Conservation (phyloP, 2,888 invertebrate genomes). For the Drosophila infuscata region DNA sequence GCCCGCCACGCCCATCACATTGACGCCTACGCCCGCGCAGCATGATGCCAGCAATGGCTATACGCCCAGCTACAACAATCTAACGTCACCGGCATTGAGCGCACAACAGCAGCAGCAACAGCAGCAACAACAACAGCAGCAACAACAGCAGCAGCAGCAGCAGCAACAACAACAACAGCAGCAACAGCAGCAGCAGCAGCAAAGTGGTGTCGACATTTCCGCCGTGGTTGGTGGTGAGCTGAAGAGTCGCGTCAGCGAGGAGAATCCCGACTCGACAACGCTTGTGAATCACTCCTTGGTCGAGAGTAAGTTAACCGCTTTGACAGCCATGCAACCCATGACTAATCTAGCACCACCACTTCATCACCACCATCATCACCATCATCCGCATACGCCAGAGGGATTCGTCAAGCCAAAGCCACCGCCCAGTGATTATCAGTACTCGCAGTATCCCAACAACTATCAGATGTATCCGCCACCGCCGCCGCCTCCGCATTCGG, state of each 20-base stretch:
- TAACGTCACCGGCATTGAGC: slow-evolving; percentile 61
- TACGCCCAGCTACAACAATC: slow-evolving; percentile 77
- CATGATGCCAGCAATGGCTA: slow-evolving; percentile 73
- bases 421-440: slow-evolving; percentile 84
- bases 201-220: slow-evolving; percentile 22
- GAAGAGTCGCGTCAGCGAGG: slow-evolving; percentile 86
- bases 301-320: slow-evolving; percentile 83
- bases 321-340: slow-evolving; percentile 86
- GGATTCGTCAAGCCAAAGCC: slow-evolving; percentile 85
- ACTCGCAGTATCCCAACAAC: slow-evolving; percentile 84
- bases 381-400: slow-evolving; percentile 79
- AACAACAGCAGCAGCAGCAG: slow-evolving; percentile 36
- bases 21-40: slow-evolving; percentile 61
- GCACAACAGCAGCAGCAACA: slow-evolving; percentile 42
- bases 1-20: slow-evolving; percentile 24
- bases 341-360: slow-evolving; percentile 80
- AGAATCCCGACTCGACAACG: slow-evolving; percentile 92
- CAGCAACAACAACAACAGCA: slow-evolving; percentile 26
- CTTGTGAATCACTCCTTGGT: slow-evolving; percentile 86
- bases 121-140: slow-evolving; percentile 31
- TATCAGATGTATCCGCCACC: slow-evolving; percentile 85
- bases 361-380: slow-evolving; percentile 70
- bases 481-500: slow-evolving; percentile 84
- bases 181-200: slow-evolving; percentile 37
- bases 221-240: slow-evolving; percentile 79